Evolutionary conservation across 2,797 vertebrate genomes (phyloP).

Genomic region (Epinephelus awoara): DNA sequence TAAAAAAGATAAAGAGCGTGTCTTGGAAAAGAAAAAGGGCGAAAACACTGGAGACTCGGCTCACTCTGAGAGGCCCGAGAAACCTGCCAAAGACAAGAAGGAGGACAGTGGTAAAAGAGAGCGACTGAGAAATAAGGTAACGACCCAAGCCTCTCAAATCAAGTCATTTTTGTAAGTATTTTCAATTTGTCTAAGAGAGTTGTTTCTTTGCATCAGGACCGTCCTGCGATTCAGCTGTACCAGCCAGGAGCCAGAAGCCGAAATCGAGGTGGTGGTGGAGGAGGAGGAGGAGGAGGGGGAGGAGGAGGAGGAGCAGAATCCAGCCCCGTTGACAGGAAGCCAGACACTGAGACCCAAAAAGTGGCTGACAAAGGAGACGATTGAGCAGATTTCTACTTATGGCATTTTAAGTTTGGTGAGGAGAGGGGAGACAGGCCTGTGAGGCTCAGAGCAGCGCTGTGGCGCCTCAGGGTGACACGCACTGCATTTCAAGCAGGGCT

Average conservation of each 20-base stretch:
- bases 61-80: conserved; percentile 87
- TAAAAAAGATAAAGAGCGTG: conserved; percentile 90
- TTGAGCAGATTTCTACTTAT: conserved; percentile 71
- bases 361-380: conserved; percentile 90
- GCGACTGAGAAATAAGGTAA: conserved; percentile 96
- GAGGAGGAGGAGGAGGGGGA: conserved; percentile 56
- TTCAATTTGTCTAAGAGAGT: conserved; percentile 4
- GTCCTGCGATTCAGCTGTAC: conserved; percentile 97
- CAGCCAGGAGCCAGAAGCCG: conserved; percentile 95
- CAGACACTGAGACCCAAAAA: conserved; percentile 88
- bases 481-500: conserved; percentile 51
- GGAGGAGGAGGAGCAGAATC: conserved; percentile 82
- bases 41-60: conserved; percentile 85
- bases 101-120: conserved; percentile 93
- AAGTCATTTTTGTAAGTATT: accelerated
- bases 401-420: conserved; percentile 41
- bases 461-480: conserved; percentile 46
- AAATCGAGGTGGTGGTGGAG: conserved; percentile 75
- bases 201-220: conserved; percentile 88
- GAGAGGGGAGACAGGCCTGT: conserved; percentile 55
- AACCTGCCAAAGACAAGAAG: conserved; percentile 89
- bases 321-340: conserved; percentile 86
- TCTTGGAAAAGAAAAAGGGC: conserved; percentile 90
- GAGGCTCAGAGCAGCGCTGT: conserved; percentile 61
- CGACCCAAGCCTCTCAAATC: neutral